Evolutionary conservation across 1,140 invertebrate species (phyloP), one percentile per base, ranked within the genome.

Genomic region (Macrobrachium nipponense): DNA sequence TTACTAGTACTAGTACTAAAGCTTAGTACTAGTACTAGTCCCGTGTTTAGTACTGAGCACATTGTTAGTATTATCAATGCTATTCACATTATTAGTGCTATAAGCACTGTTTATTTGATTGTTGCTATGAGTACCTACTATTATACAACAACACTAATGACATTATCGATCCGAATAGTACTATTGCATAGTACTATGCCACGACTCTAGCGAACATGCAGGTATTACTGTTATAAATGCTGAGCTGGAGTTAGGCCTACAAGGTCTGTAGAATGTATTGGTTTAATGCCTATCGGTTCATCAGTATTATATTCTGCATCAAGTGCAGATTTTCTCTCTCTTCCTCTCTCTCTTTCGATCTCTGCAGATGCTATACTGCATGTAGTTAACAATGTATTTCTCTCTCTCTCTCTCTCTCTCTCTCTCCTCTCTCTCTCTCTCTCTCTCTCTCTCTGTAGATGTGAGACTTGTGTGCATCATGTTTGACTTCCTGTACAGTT

Each of bases 241-340:
- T 36, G 27, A 36, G 27, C 27, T 36, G 27, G 27, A 36, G 27
- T 36, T 36, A 36, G 27, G 27, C 27, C 27, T 36, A 36, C 4
- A 4, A 2, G 27, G 27, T 1, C 27, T 36, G 27, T 36, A 36
- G 27, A 36, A 36, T 36, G 4, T 36, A 2, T 36, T 36, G 27
- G 27, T 36, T 36, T 4, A 43, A 2, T 58, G 18, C 44, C 23
- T 76, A 5, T 76, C 73, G 27, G 23, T 76, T 44, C 43, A 18
- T 76, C 73, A 20, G 27, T 76, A 23, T 76, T 44, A 44, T 44
- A 51, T 44, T 76, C 73, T 76, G 27, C 51, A 27, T 76, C 73
- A 17, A 27, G 36, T 44, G 36, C 44, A 20, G 14, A 12, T 36
- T 58, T 4, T 76, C 43, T 80, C 60, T 64, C 77, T 80, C 77